Percentiles rank a stretch among this genome's conserved stretches.
Conservation (phyloP, 2,888 invertebrate species). For the Hartigia nigra region DNA sequence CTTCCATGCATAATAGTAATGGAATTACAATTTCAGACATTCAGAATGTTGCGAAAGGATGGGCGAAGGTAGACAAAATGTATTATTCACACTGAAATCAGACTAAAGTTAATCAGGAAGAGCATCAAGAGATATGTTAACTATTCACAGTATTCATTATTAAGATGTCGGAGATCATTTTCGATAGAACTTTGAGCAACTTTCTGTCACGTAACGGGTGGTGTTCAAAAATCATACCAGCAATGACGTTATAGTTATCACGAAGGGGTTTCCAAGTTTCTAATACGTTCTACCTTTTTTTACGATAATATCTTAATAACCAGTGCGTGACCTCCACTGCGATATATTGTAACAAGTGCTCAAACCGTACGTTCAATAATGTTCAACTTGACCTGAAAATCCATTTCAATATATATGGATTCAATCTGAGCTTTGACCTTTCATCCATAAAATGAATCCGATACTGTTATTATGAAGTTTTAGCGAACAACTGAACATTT, state of each 20-base stretch:
- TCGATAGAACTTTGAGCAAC: not conserved
- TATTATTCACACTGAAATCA: constrained; percentile 33
- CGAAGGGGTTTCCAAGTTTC: not conserved
- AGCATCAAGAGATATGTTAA: constrained; percentile 25
- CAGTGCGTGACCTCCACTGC: not conserved
- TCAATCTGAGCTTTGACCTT: too few relatives aligned
- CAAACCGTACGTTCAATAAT: constrained; percentile 21
- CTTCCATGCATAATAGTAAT: not conserved
- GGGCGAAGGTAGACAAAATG: not conserved
- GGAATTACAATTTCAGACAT: not conserved
- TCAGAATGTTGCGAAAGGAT: not conserved
- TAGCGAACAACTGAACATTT: not conserved
- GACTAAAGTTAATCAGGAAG: constrained; percentile 28
- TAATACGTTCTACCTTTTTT: not conserved
- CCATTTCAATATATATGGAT: constrained; percentile 22
- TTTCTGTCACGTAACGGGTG: not conserved
- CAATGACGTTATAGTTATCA: not conserved
- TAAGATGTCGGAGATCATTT: constrained; percentile 8
- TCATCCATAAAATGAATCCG: too few relatives aligned
- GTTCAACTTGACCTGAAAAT: constrained; percentile 30
- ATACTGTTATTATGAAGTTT: not conserved
- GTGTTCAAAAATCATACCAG: not conserved
- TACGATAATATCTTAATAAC: not conserved
- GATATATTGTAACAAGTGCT: not conserved
- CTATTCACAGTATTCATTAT: constrained; percentile 34